Percentiles rank a stretch among this genome's conserved stretches.
Evolutionary conservation across 2,888 invertebrate genomes (phyloP).

Genomic region (Meloe dianella): DNA sequence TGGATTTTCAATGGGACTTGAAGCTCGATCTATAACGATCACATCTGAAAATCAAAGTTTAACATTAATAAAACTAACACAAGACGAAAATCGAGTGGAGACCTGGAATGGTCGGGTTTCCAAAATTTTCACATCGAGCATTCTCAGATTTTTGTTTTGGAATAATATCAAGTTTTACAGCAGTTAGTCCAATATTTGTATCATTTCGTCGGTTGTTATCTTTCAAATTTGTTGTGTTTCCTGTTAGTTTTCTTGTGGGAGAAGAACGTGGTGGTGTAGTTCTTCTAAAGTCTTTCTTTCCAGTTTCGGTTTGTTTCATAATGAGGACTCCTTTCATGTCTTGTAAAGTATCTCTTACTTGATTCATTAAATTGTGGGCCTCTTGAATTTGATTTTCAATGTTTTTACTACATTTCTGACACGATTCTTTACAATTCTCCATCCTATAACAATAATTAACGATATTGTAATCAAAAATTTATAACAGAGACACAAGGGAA

Average conservation of each 20-base stretch:
- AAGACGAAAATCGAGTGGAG: background rate
- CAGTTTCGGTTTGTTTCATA: background rate
- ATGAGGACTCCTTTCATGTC: slow-evolving; percentile 38
- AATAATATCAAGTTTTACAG: no score
- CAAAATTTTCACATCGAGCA: no score
- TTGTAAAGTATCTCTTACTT: slow-evolving; percentile 44
- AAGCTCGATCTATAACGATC: background rate
- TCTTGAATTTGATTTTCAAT: slow-evolving; percentile 23
- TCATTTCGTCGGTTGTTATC: no score
- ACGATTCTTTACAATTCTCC: background rate
- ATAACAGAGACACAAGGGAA: no score
- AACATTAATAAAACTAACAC: background rate
- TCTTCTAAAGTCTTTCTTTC: slow-evolving; percentile 6
- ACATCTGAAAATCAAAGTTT: background rate
- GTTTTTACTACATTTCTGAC: background rate
- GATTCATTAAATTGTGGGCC: slow-evolving; percentile 40
- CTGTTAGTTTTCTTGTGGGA: background rate
- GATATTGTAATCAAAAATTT: background rate
- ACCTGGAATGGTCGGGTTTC: no score
- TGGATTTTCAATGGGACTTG: background rate
- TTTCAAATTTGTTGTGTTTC: slow-evolving; percentile 21
- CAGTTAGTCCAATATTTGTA: no score
- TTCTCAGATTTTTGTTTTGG: no score
- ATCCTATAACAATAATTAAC: background rate
- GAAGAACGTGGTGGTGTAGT: background rate